A percentile compares a stretch with the other conserved stretches of the same genome.
These are phyloP conservation scores for Druon quercuslanigerum DNA, from an alignment of 1,140 invertebrate species.

Conservation along the genomic window DNA sequence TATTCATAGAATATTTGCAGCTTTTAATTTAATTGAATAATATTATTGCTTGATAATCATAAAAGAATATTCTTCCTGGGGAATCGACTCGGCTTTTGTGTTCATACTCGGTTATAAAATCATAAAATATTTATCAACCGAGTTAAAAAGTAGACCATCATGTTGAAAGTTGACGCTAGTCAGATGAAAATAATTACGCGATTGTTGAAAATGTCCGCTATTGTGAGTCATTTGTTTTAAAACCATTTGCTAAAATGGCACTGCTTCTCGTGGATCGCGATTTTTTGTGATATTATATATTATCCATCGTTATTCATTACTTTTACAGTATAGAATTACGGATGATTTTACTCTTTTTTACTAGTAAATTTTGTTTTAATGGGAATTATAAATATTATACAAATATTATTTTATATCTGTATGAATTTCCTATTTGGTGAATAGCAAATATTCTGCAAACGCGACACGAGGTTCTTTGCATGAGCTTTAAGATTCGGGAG, in stretches of 20 bases:
- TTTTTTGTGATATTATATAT: slow-evolving; percentile 25
- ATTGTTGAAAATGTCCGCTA: slow-evolving; percentile 20
- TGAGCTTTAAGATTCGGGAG: slow-evolving; percentile 34
- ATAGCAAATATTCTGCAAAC: neutral
- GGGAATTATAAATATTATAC: neutral
- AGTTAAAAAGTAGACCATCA: slow-evolving; percentile 11
- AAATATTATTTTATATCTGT: neutral
- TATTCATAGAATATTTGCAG: too few species aligned
- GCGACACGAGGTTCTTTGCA: slow-evolving; percentile 24
- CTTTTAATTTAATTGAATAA: too few species aligned
- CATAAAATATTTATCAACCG: slow-evolving; percentile 3
- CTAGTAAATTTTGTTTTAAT: neutral
- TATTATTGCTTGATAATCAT: neutral
- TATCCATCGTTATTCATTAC: neutral
- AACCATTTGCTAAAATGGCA: slow-evolving; percentile 5
- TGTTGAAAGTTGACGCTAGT: slow-evolving; percentile 40
- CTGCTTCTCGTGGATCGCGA: slow-evolving; percentile 22
- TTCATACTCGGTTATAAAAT: neutral
- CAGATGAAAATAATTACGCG: slow-evolving; percentile 32
- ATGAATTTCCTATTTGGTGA: slow-evolving; percentile 16
- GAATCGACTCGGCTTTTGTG: neutral
- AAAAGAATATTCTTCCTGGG: neutral
- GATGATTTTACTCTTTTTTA: neutral
- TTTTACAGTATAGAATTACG: slow-evolving; percentile 4
- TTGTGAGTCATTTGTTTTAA: neutral